Evolutionary conservation across 2,888 invertebrate genomes (phyloP).

Genomic region (Fissipunctia ypsillon): DNA sequence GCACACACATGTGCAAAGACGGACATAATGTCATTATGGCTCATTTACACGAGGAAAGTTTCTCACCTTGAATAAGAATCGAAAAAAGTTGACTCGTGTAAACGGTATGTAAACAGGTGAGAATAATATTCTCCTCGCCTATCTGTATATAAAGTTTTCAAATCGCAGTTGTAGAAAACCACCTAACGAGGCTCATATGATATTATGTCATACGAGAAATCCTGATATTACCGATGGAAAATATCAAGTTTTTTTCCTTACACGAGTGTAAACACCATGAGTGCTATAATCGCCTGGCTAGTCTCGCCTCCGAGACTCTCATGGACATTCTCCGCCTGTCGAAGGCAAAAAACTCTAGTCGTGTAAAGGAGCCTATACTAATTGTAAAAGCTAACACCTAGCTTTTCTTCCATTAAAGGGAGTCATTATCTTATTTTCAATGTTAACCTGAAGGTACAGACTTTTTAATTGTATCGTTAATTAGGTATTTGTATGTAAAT

Average conservation of each 20-base stretch:
- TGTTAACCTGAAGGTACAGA: background rate
- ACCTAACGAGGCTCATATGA: background rate
- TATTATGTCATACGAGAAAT: no score
- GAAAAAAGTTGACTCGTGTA: no score
- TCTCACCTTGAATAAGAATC: background rate
- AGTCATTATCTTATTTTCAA: background rate
- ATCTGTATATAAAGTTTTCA: no score
- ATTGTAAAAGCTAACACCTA: background rate
- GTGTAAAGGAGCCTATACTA: no score
- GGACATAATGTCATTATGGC: no score
- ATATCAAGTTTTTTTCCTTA: background rate
- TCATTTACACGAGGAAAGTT: background rate
- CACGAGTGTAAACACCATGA: background rate
- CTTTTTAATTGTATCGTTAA: constrained; percentile 13
- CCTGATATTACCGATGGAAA: no score
- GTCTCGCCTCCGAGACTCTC: no score
- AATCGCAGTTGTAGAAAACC: background rate
- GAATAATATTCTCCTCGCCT: background rate
- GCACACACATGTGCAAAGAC: no score
- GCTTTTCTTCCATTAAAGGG: background rate
- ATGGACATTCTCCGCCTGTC: background rate
- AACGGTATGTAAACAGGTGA: background rate
- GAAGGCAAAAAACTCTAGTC: background rate
- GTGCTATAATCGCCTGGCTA: background rate
- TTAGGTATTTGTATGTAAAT: constrained; percentile 46